Conservation (phyloP, 2,797 vertebrate species). For the Aphelocoma californica region DNA sequence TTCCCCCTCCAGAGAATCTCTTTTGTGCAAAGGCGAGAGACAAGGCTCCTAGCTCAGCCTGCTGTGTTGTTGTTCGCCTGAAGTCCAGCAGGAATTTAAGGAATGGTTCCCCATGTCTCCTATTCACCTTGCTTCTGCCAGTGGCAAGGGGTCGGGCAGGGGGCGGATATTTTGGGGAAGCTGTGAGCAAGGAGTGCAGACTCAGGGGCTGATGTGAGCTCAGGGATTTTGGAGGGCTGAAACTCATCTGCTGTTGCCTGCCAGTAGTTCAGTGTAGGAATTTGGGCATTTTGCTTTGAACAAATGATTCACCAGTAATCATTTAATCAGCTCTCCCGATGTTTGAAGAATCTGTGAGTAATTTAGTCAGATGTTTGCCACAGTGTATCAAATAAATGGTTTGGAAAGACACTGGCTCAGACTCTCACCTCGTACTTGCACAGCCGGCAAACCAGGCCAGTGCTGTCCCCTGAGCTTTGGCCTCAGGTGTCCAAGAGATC, state of each 20-base stretch:
- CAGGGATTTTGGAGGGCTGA: neutral
- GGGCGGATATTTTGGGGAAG: neutral
- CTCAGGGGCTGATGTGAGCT: neutral
- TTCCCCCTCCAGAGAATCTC: slow-evolving; percentile 37
- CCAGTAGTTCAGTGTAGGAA: slow-evolving; percentile 21
- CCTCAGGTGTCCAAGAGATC: neutral
- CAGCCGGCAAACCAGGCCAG: neutral
- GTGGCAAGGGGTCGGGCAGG: neutral
- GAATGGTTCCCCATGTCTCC: slow-evolving; percentile 59
- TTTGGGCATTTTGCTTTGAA: slow-evolving; percentile 35
- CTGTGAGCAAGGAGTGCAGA: neutral
- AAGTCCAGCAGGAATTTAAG: slow-evolving; percentile 58
- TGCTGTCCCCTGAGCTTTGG: neutral
- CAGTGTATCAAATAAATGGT: neutral
- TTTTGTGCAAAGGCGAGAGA: slow-evolving; percentile 50
- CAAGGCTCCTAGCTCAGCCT: slow-evolving; percentile 59
- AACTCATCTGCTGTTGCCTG: neutral
- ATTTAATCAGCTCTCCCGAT: neutral
- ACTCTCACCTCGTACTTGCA: neutral
- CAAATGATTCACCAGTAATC: slow-evolving; percentile 60
- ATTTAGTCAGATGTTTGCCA: slow-evolving; percentile 45
- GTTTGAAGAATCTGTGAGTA: slow-evolving; percentile 44
- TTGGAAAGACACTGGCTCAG: neutral
- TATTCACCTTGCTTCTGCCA: slow-evolving; percentile 43
- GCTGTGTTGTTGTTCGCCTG: slow-evolving; percentile 64